A percentile compares a stretch with the other conserved stretches of the same genome.
Conservation (phyloP, 2,113 vertebrate species). For the Copsychus sechellarum region DNA sequence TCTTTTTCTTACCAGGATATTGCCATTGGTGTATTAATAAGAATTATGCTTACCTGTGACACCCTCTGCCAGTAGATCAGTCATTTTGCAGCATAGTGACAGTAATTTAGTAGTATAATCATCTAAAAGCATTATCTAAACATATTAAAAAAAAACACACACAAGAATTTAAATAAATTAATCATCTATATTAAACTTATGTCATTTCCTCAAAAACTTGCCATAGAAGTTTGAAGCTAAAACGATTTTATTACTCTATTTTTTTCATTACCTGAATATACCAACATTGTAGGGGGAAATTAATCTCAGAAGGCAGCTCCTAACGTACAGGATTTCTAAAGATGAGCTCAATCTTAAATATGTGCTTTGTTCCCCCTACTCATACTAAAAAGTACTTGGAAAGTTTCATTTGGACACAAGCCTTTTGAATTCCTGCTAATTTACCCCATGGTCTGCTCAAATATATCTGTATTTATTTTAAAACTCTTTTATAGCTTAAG, state of each 20-base stretch:
- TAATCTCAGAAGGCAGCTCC: not conserved
- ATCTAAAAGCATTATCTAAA: conserved; percentile 92
- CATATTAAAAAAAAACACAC: not conserved
- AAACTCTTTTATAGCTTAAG: not conserved
- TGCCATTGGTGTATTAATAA: not conserved
- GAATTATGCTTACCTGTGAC: conserved; percentile 76
- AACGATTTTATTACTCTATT: not conserved
- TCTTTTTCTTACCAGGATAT: not conserved
- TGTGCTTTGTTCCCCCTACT: not conserved
- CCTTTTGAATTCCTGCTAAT: not conserved
- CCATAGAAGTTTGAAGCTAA: not conserved
- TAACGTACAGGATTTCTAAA: not conserved
- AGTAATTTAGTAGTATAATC: conserved; percentile 91
- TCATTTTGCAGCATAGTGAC: conserved; percentile 95
- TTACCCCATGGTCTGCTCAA: not conserved
- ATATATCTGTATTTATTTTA: not conserved
- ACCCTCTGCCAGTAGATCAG: conserved; percentile 88
- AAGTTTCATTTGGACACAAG: not conserved
- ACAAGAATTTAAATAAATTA: not conserved
- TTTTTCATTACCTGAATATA: not conserved
- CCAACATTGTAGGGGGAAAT: not conserved
- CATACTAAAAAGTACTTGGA: not conserved
- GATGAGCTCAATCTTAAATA: not conserved
- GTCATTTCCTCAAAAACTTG: not conserved
- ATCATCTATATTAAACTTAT: not conserved